Percentiles rank a stretch among this genome's conserved stretches.
These are phyloP conservation scores for Cantharis rufa DNA, from an alignment of 2,888 invertebrate species.

Conservation along the genomic window DNA sequence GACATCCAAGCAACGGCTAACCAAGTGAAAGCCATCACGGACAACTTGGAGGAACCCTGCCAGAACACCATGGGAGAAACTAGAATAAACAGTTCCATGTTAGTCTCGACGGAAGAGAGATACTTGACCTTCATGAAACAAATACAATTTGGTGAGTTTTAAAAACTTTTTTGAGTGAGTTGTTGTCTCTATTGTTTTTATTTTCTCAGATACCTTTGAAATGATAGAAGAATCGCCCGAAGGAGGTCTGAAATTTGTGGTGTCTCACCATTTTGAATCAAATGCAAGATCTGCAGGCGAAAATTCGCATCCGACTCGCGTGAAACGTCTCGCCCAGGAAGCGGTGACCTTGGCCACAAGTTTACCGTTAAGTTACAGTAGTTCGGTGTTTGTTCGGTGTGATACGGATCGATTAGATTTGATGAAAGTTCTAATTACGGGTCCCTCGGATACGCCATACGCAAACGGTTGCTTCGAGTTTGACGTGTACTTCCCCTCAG, in stretches of 20 bases:
- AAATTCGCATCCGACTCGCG: constrained; percentile 82
- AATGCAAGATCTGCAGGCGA: constrained; percentile 86
- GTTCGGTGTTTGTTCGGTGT: constrained; percentile 93
- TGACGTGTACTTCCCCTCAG: constrained; percentile 88
- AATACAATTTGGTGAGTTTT: constrained; percentile 86
- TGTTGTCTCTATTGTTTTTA: too few species aligned
- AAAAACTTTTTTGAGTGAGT: too few species aligned
- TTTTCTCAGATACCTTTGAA: constrained; percentile 78
- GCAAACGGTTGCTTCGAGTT: constrained; percentile 91
- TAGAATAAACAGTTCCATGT: constrained; percentile 58
- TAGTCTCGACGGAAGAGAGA: constrained; percentile 69
- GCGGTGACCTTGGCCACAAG: constrained; percentile 91
- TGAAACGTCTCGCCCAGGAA: constrained; percentile 92
- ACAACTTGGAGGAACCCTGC: constrained; percentile 50
- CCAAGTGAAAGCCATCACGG: constrained; percentile 59
- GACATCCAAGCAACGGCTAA: constrained; percentile 80
- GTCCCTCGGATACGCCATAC: constrained; percentile 89
- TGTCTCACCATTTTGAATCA: constrained; percentile 88
- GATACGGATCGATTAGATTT: constrained; percentile 92
- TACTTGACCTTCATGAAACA: constrained; percentile 88
- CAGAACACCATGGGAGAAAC: constrained; percentile 42
- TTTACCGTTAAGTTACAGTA: constrained; percentile 89
- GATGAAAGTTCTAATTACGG: constrained; percentile 94
- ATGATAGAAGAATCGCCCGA: constrained; percentile 82
- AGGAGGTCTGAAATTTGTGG: constrained; percentile 78